Evolutionary conservation across 2,797 vertebrate species (phyloP).

Genomic region (Hippocampus kuda): DNA sequence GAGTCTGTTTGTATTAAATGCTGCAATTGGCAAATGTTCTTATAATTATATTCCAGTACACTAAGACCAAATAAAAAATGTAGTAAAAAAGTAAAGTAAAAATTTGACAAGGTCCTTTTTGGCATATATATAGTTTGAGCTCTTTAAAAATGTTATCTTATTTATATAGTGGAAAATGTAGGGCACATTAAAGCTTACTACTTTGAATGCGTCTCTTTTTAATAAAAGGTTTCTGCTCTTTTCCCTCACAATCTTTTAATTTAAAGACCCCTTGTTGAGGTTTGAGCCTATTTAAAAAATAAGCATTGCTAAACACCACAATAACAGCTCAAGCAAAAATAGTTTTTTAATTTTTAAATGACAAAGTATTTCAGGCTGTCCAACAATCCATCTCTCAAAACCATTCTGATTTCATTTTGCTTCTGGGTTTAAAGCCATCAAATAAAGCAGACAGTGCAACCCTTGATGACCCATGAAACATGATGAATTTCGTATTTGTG

Average conservation of each 20-base stretch:
- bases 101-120: too few species aligned
- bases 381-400: not conserved
- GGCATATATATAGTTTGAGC: too few species aligned
- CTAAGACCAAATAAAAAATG: too few species aligned
- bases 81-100: too few species aligned
- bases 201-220: too few species aligned
- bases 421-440: not conserved
- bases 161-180: too few species aligned
- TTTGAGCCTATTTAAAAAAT: not conserved
- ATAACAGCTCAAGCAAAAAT: not conserved
- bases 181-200: too few species aligned
- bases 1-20: too few species aligned
- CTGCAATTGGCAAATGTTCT: too few species aligned
- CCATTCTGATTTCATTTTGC: not conserved
- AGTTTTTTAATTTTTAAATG: not conserved
- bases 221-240: too few species aligned
- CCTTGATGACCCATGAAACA: constrained; percentile 2
- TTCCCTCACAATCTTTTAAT: not conserved
- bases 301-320: not conserved
- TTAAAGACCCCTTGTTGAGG: not conserved
- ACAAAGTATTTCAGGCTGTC: not conserved
- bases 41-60: too few species aligned
- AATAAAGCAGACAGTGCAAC: not conserved
- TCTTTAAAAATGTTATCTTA: too few species aligned
- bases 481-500: not conserved